A percentile compares a stretch with the other conserved stretches of the same genome.
Conservation (phyloP, 2,113 vertebrate species). For the Ovis canadensis region DNA sequence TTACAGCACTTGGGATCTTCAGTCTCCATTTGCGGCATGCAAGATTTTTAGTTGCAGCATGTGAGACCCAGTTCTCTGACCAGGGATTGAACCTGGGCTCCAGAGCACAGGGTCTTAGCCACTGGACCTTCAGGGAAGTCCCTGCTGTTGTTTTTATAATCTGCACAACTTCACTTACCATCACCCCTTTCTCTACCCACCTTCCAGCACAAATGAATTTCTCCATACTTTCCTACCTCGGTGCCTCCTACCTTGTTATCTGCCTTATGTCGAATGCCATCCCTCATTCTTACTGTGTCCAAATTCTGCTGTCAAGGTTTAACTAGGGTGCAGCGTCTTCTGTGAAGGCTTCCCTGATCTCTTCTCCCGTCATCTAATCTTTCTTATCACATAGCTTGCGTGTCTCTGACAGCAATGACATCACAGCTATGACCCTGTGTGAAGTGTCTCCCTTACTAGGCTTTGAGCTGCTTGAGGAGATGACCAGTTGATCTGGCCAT, state of each 20-base stretch:
- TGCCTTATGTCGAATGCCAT: neutral
- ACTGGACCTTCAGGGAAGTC: neutral
- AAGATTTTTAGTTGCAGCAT: neutral
- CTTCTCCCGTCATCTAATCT: neutral
- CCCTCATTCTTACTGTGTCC: neutral
- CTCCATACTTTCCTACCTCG: neutral
- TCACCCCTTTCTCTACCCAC: neutral
- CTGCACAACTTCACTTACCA: neutral
- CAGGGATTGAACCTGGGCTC: neutral
- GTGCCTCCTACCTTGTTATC: neutral
- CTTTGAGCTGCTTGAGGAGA: no score
- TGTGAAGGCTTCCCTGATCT: neutral
- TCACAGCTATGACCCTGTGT: no score
- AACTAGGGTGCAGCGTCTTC: neutral
- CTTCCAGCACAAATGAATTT: neutral
- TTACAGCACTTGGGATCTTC: neutral
- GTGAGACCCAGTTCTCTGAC: neutral
- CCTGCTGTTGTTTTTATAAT: neutral
- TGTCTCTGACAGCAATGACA: neutral
- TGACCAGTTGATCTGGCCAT: neutral
- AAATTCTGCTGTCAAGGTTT: neutral
- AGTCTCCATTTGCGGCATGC: neutral
- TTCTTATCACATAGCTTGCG: accelerated
- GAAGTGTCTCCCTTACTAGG: neutral
- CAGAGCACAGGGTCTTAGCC: neutral